Percentiles rank a stretch among this genome's conserved stretches.
These are phyloP conservation scores for Cheilosia pagana DNA, from an alignment of 2,888 invertebrate species.

Conservation along the genomic window DNA sequence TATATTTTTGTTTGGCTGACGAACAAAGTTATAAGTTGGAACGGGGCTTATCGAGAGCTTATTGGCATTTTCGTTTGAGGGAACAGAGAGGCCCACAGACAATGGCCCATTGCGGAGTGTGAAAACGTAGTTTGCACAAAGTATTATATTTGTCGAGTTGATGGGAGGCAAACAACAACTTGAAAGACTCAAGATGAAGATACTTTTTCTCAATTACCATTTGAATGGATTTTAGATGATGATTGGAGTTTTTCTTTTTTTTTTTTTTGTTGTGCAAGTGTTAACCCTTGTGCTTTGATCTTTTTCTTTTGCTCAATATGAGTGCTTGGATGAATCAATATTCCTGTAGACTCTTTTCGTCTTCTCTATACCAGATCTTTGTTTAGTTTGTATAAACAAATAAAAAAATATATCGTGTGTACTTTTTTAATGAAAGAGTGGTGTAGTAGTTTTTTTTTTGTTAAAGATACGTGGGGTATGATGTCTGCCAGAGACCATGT, in stretches of 20 bases:
- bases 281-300: conserved; percentile 59
- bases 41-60: no score
- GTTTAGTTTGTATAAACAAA: conserved; percentile 63
- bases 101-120: background rate
- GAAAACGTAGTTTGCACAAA: conserved; percentile 64
- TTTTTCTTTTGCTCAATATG: conserved; percentile 36
- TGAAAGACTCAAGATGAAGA: background rate
- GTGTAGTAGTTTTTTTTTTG: conserved; percentile 54
- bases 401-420: conserved; percentile 35
- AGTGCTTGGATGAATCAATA: conserved; percentile 41
- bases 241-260: conserved; percentile 46
- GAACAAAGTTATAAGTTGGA: conserved; percentile 11
- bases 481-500: conserved; percentile 36
- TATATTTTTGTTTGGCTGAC: conserved; percentile 7
- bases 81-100: conserved; percentile 1
- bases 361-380: conserved; percentile 5
- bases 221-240: conserved; percentile 26
- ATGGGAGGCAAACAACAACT: conserved; percentile 37
- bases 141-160: conserved; percentile 59
- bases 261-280: no score
- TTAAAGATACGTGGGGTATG: conserved; percentile 35
- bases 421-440: conserved; percentile 68
- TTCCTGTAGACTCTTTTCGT: background rate
- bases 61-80: conserved; percentile 1
- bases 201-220: conserved; percentile 49